Conservation (phyloP, 2,797 vertebrate genomes). For the Neosilurus mollespiculum region DNA sequence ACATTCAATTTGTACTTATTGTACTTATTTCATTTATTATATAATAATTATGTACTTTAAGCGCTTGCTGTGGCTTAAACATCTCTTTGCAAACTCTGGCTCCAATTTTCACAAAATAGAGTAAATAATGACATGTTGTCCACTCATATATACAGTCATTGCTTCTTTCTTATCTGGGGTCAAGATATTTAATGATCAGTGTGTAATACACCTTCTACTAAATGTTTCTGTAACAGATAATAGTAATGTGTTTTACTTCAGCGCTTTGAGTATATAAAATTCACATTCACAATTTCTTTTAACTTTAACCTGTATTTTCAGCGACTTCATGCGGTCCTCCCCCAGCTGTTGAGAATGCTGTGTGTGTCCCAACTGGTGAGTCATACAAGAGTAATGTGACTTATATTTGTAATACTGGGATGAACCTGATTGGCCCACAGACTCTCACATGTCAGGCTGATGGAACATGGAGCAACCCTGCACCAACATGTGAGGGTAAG, state of each 20-base stretch:
- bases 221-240: neutral
- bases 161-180: neutral
- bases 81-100: no score
- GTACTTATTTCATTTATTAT: no score
- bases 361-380: conserved; percentile 64
- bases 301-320: conserved; percentile 53
- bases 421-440: conserved; percentile 74
- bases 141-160: neutral
- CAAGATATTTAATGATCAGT: no score
- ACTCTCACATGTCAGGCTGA: conserved; percentile 80
- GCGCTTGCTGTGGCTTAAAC: no score
- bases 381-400: conserved; percentile 72
- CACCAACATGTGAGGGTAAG: conserved; percentile 82
- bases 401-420: conserved; percentile 74
- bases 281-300: neutral
- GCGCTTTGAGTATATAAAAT: neutral
- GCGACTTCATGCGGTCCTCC: conserved; percentile 76
- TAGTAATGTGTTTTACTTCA: neutral
- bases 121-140: neutral
- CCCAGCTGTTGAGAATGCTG: conserved; percentile 75
- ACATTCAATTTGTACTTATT: no score
- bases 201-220: neutral
- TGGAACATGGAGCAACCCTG: conserved; percentile 83
- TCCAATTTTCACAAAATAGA: no score
- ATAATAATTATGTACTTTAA: no score